These are phyloP conservation scores for Tipula unca DNA, from an alignment of 2,888 invertebrate genomes.

Conservation along the genomic window DNA sequence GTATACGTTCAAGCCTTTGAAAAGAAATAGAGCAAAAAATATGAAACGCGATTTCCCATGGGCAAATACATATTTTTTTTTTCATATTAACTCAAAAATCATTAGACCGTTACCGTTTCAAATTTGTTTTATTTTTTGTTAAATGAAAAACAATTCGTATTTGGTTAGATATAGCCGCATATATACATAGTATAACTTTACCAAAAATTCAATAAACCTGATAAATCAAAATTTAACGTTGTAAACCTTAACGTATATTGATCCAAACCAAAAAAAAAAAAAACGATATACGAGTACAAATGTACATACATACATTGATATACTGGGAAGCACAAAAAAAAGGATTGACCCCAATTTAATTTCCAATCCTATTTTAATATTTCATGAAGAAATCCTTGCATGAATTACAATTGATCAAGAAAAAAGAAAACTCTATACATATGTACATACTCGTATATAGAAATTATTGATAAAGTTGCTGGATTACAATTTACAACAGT, in stretches of 20 bases:
- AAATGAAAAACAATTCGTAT: too few species aligned
- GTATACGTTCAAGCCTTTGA: background rate
- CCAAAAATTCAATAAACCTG: background rate
- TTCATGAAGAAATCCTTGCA: background rate
- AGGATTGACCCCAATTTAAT: background rate
- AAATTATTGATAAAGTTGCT: background rate
- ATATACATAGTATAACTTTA: background rate
- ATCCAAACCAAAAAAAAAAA: background rate
- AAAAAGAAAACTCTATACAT: background rate
- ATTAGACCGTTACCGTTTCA: background rate
- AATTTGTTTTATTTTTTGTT: background rate
- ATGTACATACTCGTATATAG: background rate
- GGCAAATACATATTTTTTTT: background rate
- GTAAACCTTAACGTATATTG: background rate
- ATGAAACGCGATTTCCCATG: background rate
- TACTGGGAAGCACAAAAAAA: background rate
- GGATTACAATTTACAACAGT: background rate
- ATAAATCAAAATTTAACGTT: background rate
- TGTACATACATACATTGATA: background rate
- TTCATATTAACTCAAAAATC: background rate
- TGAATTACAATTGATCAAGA: background rate
- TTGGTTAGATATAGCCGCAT: too few species aligned
- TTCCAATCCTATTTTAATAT: background rate
- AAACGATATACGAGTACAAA: background rate
- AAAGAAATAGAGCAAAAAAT: background rate